A percentile compares a stretch with the other conserved stretches of the same genome.
Evolutionary conservation across 2,113 vertebrate species (phyloP).

Genomic region (Protobothrops flavoviridis): DNA sequence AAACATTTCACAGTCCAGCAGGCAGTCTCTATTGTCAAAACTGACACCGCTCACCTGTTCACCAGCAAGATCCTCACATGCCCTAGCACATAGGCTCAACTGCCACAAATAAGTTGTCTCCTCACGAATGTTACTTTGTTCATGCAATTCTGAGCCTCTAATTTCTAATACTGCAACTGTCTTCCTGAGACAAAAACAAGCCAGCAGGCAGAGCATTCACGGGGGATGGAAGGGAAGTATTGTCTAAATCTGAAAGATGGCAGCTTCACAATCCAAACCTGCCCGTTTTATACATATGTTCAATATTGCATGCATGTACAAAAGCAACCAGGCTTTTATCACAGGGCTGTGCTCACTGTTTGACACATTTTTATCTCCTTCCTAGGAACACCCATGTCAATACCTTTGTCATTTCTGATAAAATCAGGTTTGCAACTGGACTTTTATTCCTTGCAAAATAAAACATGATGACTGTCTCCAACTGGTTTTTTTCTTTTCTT

Average conservation of each 20-base stretch:
- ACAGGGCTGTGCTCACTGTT: not conserved
- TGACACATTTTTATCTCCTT: not conserved
- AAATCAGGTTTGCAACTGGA: not conserved
- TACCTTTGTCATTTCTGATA: not conserved
- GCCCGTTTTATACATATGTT: not conserved
- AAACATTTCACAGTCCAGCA: not conserved
- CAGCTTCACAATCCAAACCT: not conserved
- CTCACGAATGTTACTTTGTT: not conserved
- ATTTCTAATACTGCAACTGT: not conserved
- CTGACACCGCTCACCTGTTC: not conserved
- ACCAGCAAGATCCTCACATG: not conserved
- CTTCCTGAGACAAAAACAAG: not conserved
- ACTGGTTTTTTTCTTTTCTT: not conserved
- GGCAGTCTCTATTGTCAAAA: not conserved
- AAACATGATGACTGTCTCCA: not conserved
- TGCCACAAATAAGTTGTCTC: not conserved
- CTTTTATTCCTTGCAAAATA: not conserved
- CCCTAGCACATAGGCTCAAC: not conserved
- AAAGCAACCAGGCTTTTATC: not conserved
- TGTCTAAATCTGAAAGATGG: not conserved
- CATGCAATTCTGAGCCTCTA: not conserved
- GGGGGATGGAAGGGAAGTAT: not conserved
- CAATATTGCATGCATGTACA: not conserved
- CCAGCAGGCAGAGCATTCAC: not conserved
- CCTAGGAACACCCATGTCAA: not conserved